Conservation (phyloP, 2,797 vertebrate species). For the Chelon labrosus region DNA sequence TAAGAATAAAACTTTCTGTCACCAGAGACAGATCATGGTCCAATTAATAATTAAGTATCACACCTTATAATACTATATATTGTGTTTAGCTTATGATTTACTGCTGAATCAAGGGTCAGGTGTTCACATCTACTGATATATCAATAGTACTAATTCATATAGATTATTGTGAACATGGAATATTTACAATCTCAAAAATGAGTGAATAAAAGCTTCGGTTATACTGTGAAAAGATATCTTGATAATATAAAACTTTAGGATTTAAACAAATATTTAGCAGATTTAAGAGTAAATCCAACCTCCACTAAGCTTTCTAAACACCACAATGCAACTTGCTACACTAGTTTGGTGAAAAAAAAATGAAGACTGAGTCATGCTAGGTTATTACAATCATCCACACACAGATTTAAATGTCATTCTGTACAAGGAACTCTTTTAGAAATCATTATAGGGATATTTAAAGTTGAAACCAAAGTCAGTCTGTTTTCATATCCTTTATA, state of each 20-base stretch:
- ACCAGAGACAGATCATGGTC: constrained; percentile 52
- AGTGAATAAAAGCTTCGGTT: constrained; percentile 88
- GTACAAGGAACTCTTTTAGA: constrained; percentile 82
- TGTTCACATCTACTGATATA: constrained; percentile 89
- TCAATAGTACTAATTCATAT: constrained; percentile 83
- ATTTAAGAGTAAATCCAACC: constrained; percentile 89
- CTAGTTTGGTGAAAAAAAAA: constrained; percentile 88
- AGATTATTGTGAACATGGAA: constrained; percentile 89
- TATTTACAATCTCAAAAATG: constrained; percentile 97
- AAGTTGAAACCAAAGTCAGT: constrained; percentile 71
- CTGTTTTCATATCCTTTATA: constrained; percentile 69
- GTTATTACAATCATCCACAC: constrained; percentile 85
- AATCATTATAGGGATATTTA: constrained; percentile 70
- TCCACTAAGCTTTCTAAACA: constrained; percentile 89
- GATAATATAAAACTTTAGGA: constrained; percentile 85
- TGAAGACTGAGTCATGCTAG: constrained; percentile 87
- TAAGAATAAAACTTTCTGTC: constrained; percentile 50
- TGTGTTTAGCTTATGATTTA: constrained; percentile 74
- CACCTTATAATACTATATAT: constrained; percentile 69
- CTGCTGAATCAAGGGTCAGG: constrained; percentile 77
- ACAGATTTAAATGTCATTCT: constrained; percentile 81
- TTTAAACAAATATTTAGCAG: constrained; percentile 89
- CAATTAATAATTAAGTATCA: constrained; percentile 57
- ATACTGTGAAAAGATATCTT: constrained; percentile 89
- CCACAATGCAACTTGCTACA: constrained; percentile 89